A percentile compares a stretch with the other conserved stretches of the same genome.
Evolutionary conservation across 2,888 invertebrate genomes (phyloP).

Genomic region (Nephrocerus scutellatus): DNA sequence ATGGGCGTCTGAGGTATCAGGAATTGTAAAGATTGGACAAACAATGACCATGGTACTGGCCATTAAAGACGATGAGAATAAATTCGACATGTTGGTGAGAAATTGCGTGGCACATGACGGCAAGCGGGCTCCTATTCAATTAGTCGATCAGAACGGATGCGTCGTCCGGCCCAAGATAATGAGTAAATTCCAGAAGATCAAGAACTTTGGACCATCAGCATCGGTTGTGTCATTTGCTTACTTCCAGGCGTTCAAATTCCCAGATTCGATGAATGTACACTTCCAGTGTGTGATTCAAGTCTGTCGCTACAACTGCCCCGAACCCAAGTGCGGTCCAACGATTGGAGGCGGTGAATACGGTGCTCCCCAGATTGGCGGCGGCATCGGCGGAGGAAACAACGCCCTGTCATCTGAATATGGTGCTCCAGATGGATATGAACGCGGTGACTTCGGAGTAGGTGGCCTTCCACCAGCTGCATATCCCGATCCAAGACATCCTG

Average conservation of each 20-base stretch:
- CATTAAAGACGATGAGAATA: constrained; percentile 92
- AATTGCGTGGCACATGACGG: constrained; percentile 94
- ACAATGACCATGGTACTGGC: constrained; percentile 96
- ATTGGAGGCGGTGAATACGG: constrained; percentile 61
- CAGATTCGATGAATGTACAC: constrained; percentile 94
- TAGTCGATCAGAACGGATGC: constrained; percentile 89
- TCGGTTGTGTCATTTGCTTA: constrained; percentile 92
- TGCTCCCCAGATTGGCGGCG: constrained; percentile 51
- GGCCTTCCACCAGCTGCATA: constrained; percentile 74
- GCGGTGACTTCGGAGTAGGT: constrained; percentile 65
- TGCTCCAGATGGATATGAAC: constrained; percentile 49
- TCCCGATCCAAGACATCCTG: constrained; percentile 82
- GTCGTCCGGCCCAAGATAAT: constrained; percentile 90
- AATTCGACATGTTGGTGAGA: constrained; percentile 90
- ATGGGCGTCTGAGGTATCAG: constrained; percentile 95
- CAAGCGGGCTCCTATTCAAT: constrained; percentile 84
- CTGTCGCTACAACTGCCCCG: constrained; percentile 87
- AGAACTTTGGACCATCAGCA: constrained; percentile 90
- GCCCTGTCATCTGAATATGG: constrained; percentile 60
- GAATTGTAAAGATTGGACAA: constrained; percentile 91
- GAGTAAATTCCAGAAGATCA: constrained; percentile 93
- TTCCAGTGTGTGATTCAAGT: constrained; percentile 96
- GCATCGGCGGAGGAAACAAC: too few species aligned
- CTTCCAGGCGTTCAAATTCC: constrained; percentile 96
- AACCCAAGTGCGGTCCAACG: constrained; percentile 73